Percentiles rank a stretch among this genome's conserved stretches.
phyloP scores from a whole-genome alignment of 2,888 invertebrate species.

The Allacma fusca region DNA sequence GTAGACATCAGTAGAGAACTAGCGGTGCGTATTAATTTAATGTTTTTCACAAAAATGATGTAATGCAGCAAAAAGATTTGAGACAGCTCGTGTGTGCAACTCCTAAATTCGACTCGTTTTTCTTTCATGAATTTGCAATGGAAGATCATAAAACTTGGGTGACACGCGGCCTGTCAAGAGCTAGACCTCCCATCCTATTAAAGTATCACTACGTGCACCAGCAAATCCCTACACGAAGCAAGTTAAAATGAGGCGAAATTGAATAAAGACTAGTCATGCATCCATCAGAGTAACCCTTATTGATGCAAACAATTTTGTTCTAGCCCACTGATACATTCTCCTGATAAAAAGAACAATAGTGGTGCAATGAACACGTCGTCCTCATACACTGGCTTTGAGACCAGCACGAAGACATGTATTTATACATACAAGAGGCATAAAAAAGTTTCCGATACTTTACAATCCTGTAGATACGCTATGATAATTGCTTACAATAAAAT shows the following conservation, averaged over 20 bases:
- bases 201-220: constrained; percentile 39
- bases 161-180: constrained; percentile 61
- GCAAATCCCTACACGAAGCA: constrained; percentile 30
- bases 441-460: too few relatives aligned
- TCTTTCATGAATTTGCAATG: constrained; percentile 59
- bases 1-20: not conserved
- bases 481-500: too few relatives aligned
- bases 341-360: constrained; percentile 34
- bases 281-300: constrained; percentile 23
- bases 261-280: constrained; percentile 45
- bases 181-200: constrained; percentile 59
- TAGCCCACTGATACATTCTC: constrained; percentile 41
- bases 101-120: constrained; percentile 30
- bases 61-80: constrained; percentile 9
- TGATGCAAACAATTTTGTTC: constrained; percentile 42
- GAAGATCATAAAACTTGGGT: constrained; percentile 59
- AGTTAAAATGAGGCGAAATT: constrained; percentile 39
- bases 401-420: too few relatives aligned
- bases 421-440: too few relatives aligned
- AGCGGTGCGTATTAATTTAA: constrained; percentile 43
- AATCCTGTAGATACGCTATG: too few relatives aligned
- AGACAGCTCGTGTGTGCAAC: constrained; percentile 20
- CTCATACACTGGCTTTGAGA: too few relatives aligned
- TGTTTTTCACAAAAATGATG: constrained; percentile 32
- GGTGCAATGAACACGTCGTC: not conserved